Percentiles rank a stretch among this genome's conserved stretches.
phyloP scores from a whole-genome alignment of 2,888 invertebrate species.

The Nemotelus nigrinus region DNA sequence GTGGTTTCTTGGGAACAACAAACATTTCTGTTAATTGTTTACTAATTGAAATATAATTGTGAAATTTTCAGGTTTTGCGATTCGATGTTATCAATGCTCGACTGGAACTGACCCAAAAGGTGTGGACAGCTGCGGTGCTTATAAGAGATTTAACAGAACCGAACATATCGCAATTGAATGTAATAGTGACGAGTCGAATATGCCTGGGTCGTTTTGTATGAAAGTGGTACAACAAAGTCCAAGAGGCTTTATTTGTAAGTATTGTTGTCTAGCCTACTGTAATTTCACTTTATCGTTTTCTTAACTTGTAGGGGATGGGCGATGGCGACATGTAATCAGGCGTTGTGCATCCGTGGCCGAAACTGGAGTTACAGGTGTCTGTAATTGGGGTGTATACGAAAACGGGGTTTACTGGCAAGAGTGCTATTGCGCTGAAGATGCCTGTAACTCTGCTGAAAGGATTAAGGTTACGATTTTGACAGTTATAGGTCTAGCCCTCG shows the following conservation, averaged over 20 bases:
- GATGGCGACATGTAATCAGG: slow-evolving; percentile 91
- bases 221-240: slow-evolving; percentile 95
- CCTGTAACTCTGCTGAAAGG: slow-evolving; percentile 73
- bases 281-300: not conserved
- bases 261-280: too few species aligned
- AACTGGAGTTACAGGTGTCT: slow-evolving; percentile 92
- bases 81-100: slow-evolving; percentile 94
- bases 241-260: slow-evolving; percentile 93
- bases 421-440: slow-evolving; percentile 92
- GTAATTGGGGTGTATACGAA: slow-evolving; percentile 94
- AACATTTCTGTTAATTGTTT: not conserved
- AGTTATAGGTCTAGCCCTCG: not conserved
- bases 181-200: slow-evolving; percentile 91
- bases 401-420: slow-evolving; percentile 98
- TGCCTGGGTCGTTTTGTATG: slow-evolving; percentile 96
- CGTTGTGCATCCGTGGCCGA: slow-evolving; percentile 91
- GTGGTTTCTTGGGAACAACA: slow-evolving; percentile 19
- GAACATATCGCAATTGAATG: slow-evolving; percentile 93
- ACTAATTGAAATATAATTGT: too few species aligned
- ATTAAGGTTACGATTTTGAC: slow-evolving; percentile 19
- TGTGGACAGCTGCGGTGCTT: slow-evolving; percentile 91
- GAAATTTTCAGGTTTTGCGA: slow-evolving; percentile 64
- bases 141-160: slow-evolving; percentile 82
- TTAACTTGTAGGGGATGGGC: slow-evolving; percentile 84
- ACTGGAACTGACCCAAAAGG: slow-evolving; percentile 83